Evolutionary conservation across 2,888 invertebrate species (phyloP), one percentile per base, ranked within the genome.

Genomic region (Chymomyza procnemis): DNA sequence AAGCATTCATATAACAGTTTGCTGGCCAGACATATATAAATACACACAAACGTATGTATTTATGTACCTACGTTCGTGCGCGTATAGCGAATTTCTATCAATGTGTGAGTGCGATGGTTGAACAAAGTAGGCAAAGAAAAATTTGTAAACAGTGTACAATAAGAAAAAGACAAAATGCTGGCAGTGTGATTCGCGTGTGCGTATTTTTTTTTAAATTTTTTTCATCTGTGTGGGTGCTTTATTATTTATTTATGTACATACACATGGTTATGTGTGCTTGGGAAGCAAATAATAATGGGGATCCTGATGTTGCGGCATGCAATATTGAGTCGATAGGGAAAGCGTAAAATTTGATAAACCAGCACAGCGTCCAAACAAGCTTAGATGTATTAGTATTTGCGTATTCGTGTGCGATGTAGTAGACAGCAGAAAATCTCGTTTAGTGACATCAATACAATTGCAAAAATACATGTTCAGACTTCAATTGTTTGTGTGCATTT

Each of bases 71-170:
- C 50, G 3, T 18, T 5, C 12, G 6, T 12, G 9, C 16, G 16
- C 18, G 2, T 50, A 50, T 50, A 50, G 50, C 8, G 18, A 50
- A 18, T 50, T 18, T 50, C 4, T 50, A 6, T 9, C 18, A 50
- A 2, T 50, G 46, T 65, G 66, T 71, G 71, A 54, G 56, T 64
- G 54, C 54, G 46, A 59, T 58, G 48, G 62, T 68, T 60, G 55
- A 60, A 61, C 52, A 77, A 77, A 76, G 74, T 76, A 76, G 76
- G 74, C 77, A 76, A 76, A 78, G 70, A 75, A 78, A 75, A 69
- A 21, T 73, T 67, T 66, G 50, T 41, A 16, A 30, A 26, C 26
- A 14, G 12, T 19, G 22, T 54, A n/a, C 52, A 52, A 52, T 52
- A 52, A 52, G 52, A 52, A 52, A 52, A 12, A 4, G 9, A n/a